These are phyloP conservation scores for Aleiodes testaceus DNA, from an alignment of 2,888 invertebrate species.

Conservation along the genomic window DNA sequence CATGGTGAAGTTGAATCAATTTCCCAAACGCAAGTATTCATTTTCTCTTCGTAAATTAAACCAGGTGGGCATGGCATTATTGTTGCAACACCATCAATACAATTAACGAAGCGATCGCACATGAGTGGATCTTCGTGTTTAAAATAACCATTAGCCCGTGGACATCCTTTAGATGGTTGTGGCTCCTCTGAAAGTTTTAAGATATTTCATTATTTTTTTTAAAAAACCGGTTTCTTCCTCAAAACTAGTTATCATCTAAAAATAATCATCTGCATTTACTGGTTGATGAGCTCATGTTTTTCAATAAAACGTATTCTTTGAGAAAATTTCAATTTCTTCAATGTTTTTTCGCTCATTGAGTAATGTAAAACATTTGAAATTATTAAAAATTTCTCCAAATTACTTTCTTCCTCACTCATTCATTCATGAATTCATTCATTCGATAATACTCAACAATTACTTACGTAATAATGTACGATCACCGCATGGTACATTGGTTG, in stretches of 20 bases:
- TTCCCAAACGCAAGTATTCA: conserved; percentile 85
- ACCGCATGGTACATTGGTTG: conserved; percentile 85
- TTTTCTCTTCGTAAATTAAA: conserved; percentile 83
- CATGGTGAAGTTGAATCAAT: conserved; percentile 77
- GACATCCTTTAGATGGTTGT: conserved; percentile 82
- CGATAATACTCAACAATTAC: conserved; percentile 66
- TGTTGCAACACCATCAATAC: conserved; percentile 82
- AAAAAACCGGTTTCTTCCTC: conserved; percentile 18
- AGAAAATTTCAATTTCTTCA: too few species aligned
- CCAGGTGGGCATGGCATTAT: conserved; percentile 82
- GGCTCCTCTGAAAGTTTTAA: conserved; percentile 80
- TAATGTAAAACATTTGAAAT: too few species aligned
- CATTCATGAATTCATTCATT: not conserved
- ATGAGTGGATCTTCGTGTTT: conserved; percentile 82
- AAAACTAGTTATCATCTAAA: conserved; percentile 24
- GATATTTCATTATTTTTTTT: not conserved
- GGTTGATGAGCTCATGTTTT: too few species aligned
- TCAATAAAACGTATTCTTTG: too few species aligned
- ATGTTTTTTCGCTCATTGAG: too few species aligned
- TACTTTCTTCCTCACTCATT: too few species aligned
- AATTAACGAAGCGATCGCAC: conserved; percentile 86
- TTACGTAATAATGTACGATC: conserved; percentile 84
- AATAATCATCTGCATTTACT: not conserved
- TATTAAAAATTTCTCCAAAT: too few species aligned
- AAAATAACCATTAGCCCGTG: conserved; percentile 86